Conservation (phyloP, 2,888 invertebrate genomes). For the Dasypolia templi region DNA sequence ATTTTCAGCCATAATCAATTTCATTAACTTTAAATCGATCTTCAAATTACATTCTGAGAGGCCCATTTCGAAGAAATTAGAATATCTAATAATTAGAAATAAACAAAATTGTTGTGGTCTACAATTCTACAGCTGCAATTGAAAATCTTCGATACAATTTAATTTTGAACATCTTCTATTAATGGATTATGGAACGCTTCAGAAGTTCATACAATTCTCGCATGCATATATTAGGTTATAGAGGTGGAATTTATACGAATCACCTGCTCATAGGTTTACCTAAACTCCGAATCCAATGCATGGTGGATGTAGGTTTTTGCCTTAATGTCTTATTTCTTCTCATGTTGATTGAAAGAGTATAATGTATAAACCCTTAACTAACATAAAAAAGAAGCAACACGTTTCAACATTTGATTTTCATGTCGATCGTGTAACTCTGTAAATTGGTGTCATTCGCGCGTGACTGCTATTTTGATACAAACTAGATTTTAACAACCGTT, state of each 20-base stretch:
- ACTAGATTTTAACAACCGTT: conserved; percentile 45
- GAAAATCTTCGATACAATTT: background rate
- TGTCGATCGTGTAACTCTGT: conserved; percentile 44
- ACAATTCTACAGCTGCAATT: background rate
- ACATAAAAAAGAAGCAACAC: conserved; percentile 30
- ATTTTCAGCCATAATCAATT: background rate
- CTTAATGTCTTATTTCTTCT: background rate
- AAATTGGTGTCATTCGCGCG: conserved; percentile 53
- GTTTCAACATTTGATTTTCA: conserved; percentile 46
- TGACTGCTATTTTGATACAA: conserved; percentile 46
- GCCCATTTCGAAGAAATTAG: conserved; percentile 10
- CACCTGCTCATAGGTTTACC: background rate
- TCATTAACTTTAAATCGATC: conserved; percentile 4
- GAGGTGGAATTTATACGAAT: background rate
- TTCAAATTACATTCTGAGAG: background rate
- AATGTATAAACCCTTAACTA: background rate
- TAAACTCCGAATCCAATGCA: background rate
- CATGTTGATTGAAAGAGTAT: background rate
- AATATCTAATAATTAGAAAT: conserved; percentile 9
- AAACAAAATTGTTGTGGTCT: conserved; percentile 8
- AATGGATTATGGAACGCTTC: background rate
- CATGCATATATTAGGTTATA: too few species aligned
- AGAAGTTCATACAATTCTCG: background rate
- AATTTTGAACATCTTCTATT: background rate
- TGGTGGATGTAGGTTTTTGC: background rate